Evolutionary conservation across 1,140 invertebrate genomes (phyloP).

Genomic region (Drosophila pallidifrons): DNA sequence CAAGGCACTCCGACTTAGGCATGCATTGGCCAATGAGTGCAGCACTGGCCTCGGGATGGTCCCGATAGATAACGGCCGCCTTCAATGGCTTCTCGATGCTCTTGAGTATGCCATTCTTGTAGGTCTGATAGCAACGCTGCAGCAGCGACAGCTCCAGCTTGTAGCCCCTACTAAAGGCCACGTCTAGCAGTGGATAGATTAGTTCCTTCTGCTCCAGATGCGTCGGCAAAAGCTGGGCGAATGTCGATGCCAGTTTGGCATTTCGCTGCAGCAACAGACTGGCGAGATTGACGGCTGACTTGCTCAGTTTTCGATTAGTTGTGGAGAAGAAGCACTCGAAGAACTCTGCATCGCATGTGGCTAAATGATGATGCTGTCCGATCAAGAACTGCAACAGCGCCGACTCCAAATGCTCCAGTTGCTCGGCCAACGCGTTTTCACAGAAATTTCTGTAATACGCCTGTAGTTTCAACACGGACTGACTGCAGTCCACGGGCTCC

Average conservation of each 20-base stretch:
- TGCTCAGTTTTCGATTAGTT: constrained; percentile 85
- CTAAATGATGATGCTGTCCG: constrained; percentile 87
- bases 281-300: constrained; percentile 86
- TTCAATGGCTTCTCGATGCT: constrained; percentile 88
- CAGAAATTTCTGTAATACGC: constrained; percentile 51
- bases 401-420: constrained; percentile 86
- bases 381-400: constrained; percentile 86
- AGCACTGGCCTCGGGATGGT: constrained; percentile 85
- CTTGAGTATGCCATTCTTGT: constrained; percentile 87
- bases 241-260: constrained; percentile 84
- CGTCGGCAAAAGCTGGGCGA: constrained; percentile 61
- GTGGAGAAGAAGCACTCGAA: constrained; percentile 84
- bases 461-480: constrained; percentile 52
- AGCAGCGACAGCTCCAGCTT: constrained; percentile 84
- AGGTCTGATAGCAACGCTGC: constrained; percentile 86
- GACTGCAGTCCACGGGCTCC: constrained; percentile 54
- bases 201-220: constrained; percentile 86
- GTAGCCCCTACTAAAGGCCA: constrained; percentile 84
- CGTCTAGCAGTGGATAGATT: constrained; percentile 86
- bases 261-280: constrained; percentile 86
- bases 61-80: constrained; percentile 87
- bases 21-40: constrained; percentile 86
- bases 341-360: constrained; percentile 84
- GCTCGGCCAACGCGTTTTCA: constrained; percentile 63
- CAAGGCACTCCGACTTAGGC: constrained; percentile 86